Conservation (phyloP, 2,888 invertebrate species). For the Tinea trinotella region DNA sequence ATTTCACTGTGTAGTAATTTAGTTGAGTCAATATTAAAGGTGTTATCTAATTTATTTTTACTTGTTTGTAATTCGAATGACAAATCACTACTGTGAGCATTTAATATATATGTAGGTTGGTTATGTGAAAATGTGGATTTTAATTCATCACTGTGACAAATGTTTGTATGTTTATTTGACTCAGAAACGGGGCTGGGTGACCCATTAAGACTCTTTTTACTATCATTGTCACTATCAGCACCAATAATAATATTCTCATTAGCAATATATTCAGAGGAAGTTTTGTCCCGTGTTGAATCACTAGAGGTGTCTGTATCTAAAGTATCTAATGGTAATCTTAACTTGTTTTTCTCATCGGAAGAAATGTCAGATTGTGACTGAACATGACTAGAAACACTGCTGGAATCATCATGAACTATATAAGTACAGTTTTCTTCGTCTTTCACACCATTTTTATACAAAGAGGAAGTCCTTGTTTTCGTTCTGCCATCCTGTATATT, state of each 20-base stretch:
- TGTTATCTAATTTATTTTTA: neutral
- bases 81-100: conserved; percentile 44
- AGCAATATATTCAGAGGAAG: conserved; percentile 58
- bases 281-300: conserved; percentile 53
- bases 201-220: conserved; percentile 24
- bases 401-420: conserved; percentile 58
- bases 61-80: conserved; percentile 45
- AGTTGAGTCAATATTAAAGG: neutral
- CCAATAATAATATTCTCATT: conserved; percentile 42
- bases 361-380: conserved; percentile 60
- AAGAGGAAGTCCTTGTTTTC: conserved; percentile 25
- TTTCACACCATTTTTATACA: conserved; percentile 26
- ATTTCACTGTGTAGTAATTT: neutral
- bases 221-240: conserved; percentile 27
- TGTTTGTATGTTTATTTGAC: conserved; percentile 37
- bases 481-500: conserved; percentile 21
- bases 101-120: neutral
- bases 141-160: conserved; percentile 20
- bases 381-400: conserved; percentile 39
- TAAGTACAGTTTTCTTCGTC: conserved; percentile 60
- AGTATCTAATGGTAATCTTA: conserved; percentile 52
- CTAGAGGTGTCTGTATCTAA: conserved; percentile 65
- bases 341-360: conserved; percentile 59
- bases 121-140: neutral
- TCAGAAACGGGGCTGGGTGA: conserved; percentile 29